phyloP scores from a whole-genome alignment of 2,797 vertebrate genomes.

The Okamejei kenojei region DNA sequence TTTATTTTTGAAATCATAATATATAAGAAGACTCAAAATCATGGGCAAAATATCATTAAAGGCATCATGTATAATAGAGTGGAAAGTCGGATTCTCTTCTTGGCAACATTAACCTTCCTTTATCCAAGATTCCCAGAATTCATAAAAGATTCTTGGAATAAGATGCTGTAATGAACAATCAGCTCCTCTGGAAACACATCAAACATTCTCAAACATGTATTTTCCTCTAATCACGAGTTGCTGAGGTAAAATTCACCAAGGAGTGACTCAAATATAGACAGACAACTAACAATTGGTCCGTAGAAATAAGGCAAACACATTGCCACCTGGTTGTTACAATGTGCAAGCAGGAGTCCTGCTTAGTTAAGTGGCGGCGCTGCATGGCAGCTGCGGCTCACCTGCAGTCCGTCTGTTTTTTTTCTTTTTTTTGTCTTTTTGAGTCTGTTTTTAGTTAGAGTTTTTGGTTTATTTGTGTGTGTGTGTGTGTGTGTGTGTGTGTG shows the following conservation, averaged over 20 bases:
- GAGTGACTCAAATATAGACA: neutral
- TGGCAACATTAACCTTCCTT: constrained; percentile 27
- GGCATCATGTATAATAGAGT: neutral
- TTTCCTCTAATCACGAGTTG: neutral
- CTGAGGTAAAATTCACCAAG: neutral
- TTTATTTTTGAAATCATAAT: neutral
- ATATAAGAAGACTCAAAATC: neutral
- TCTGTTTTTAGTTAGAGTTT: too few relatives aligned
- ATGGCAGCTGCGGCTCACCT: too few relatives aligned
- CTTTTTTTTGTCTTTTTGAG: too few relatives aligned
- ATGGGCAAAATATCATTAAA: constrained; percentile 4
- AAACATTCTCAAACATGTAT: neutral
- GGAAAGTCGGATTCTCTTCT: neutral
- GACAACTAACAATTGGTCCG: neutral
- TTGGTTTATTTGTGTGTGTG: too few relatives aligned
- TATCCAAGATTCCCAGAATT: neutral
- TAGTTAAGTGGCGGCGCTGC: too few relatives aligned
- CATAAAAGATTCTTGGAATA: neutral
- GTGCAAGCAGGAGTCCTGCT: neutral
- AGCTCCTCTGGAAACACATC: neutral
- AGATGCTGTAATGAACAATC: neutral
- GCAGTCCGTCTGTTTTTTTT: too few relatives aligned
- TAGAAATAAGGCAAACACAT: neutral
- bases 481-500: too few relatives aligned
- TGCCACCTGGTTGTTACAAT: neutral